A percentile compares a stretch with the other conserved stretches of the same genome.
Evolutionary conservation across 2,797 vertebrate genomes (phyloP).

Genomic region (Oreochromis grahami): DNA sequence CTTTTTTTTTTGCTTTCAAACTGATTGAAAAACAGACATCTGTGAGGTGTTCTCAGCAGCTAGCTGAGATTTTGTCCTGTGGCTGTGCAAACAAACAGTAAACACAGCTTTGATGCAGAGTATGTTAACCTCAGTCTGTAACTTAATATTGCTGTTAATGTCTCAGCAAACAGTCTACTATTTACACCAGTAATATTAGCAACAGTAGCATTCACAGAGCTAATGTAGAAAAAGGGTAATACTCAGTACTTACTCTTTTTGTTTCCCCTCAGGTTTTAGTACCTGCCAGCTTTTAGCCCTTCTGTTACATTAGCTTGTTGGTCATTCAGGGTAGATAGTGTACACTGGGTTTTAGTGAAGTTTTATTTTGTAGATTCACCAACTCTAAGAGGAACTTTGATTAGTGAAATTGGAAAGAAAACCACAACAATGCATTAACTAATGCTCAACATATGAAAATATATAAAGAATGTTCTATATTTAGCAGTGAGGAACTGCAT

Average conservation of each 20-base stretch:
- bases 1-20: not conserved
- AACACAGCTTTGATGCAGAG: not conserved
- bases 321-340: not conserved
- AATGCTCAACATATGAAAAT: not conserved
- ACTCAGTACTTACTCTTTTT: not conserved
- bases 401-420: not conserved
- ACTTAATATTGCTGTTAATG: not conserved
- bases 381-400: not conserved
- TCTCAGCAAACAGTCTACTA: not conserved
- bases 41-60: not conserved
- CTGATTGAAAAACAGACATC: not conserved
- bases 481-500: not conserved
- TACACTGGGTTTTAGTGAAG: not conserved
- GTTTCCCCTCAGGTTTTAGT: not conserved
- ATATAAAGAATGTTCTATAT: not conserved
- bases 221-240: not conserved
- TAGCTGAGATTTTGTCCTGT: not conserved
- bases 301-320: not conserved
- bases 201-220: not conserved
- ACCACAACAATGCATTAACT: not conserved
- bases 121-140: not conserved
- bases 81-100: not conserved
- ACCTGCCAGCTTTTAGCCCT: not conserved
- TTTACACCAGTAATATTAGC: not conserved
- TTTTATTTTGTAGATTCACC: not conserved